Evolutionary conservation across 2,888 invertebrate species (phyloP), one percentile per base, ranked within the genome.

Genomic region (Oscheius sp.): DNA sequence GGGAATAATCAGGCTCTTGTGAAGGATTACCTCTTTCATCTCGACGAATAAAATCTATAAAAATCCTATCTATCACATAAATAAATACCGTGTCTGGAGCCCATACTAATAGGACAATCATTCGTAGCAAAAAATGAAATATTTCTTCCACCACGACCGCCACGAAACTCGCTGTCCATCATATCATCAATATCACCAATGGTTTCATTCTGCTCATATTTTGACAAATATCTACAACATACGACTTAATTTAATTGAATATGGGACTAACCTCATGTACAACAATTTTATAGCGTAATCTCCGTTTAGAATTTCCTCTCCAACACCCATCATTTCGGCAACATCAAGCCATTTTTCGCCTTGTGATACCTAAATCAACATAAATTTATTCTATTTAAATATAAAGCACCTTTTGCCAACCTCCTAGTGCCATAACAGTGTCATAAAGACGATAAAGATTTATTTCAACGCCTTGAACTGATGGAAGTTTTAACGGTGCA

Each of bases 401-500:
- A n/a, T 2, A 18, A 63, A 83, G 91, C 90, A 96, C 97, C 93
- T 95, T 97, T 85, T 94, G 92, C 92, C 96, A 94, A 85, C 98
- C 98, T 85, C 97, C 97, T 87, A 94, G 92, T 80, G 93, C 93
- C 85, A 94, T 95, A 68, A 98, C 97, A 89, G 95, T 92, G 86
- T 93, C 93, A 90, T 97, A 98, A 84, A 98, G 92, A 77, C 93
- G 92, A 90, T 93, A 95, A 83, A 98, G 92, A 91, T 98, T 96
- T 88, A 98, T 92, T 90, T 94, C 94, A 87, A 93, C 92, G 73
- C 96, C 96, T 91, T 94, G 94, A 77, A 97, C 93, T 89, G 93
- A 91, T 1, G 94, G 93, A 41, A 92, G 90, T 86, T 93, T 93
- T 23, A 87, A 69, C 16, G 78, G 78, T 23, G 79, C 79, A 55